Base-by-base conservation (phyloP, 2,113 vertebrate genomes). In the Siniperca knerii region DNA sequence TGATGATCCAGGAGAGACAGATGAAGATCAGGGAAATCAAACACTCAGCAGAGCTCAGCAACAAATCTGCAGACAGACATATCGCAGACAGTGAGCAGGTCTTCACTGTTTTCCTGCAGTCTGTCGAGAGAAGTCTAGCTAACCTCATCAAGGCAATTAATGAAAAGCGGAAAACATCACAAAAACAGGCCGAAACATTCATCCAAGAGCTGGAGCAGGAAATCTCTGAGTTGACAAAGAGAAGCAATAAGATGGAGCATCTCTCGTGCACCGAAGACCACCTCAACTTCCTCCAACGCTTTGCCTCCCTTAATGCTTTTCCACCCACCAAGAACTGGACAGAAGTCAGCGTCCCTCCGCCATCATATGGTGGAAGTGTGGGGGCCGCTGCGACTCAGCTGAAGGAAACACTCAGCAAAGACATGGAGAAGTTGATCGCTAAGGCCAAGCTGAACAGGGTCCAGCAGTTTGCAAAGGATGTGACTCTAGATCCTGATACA, bases 401-500 rank as follows among this genome's bases (percentile, higher is more conserved):
- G 25, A 60, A 74, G 55, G 50, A 66, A 20, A 16, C 12, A 4
- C 0, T 90, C 25, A 9, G 0, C 4, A 35, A 44, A 58, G 72
- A 79, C 29, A 85, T 33, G n/a, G 62, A 79, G 52, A 73, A 2
- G 33, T 16, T 88, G 29, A 6, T 89, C 0, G 20, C 11, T 0
- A 79, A 66, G 29, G 55, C 44, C n/a, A 58, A 87, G 61, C 66
- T 89, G 37, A 67, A 52, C 61, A 75, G 82, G n/a, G 46, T 60
- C 35, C 74, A 71, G 74, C 66, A 90, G 58, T 89, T 74, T 67
- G 77, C 50, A 13, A 79, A 44, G 6, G 77, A 89, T 4, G 82
- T 92, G 79, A 87, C 82, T 25, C 66, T 92, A 6, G 84, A 92
- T 66, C 79, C 86, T 2, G 35, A 83, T 0, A 90, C 88, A 6